Conservation (phyloP, 2,797 vertebrate genomes). For the Sebastes hopkinsi region DNA sequence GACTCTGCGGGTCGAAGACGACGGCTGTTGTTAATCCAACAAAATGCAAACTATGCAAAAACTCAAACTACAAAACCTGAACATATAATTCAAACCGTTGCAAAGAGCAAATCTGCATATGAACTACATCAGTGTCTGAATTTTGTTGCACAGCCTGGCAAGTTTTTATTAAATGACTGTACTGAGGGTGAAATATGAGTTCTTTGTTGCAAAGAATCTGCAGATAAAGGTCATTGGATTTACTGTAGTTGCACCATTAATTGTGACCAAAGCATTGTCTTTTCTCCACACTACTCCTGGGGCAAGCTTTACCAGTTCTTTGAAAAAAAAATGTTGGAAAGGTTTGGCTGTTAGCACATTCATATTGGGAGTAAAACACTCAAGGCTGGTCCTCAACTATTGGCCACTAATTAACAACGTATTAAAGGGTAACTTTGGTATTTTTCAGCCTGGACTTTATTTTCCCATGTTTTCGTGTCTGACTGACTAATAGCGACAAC, state of each 20-base stretch:
- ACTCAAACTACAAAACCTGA: conserved; percentile 4
- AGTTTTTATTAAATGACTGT: not conserved
- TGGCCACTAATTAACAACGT: not conserved
- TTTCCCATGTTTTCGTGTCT: too few species aligned
- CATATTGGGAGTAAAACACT: not conserved
- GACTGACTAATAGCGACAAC: too few species aligned
- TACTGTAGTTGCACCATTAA: not conserved
- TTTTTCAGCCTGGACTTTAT: too few species aligned
- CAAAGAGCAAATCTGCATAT: not conserved
- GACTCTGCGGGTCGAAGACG: conserved; percentile 13
- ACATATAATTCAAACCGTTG: not conserved
- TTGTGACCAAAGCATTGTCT: not conserved
- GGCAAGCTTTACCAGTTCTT: not conserved
- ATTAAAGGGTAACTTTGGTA: too few species aligned
- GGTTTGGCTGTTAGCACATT: not conserved
- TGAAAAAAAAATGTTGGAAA: not conserved
- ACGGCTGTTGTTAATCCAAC: conserved; percentile 42
- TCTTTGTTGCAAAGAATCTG: not conserved
- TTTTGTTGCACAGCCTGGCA: not conserved
- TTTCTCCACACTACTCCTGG: not conserved
- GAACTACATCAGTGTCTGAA: not conserved
- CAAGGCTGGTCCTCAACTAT: not conserved
- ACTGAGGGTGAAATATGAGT: not conserved
- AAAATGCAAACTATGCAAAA: conserved; percentile 30
- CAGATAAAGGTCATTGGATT: not conserved